These are phyloP conservation scores for Eumaeus atala DNA, from an alignment of 1,140 invertebrate genomes.

Conservation along the genomic window DNA sequence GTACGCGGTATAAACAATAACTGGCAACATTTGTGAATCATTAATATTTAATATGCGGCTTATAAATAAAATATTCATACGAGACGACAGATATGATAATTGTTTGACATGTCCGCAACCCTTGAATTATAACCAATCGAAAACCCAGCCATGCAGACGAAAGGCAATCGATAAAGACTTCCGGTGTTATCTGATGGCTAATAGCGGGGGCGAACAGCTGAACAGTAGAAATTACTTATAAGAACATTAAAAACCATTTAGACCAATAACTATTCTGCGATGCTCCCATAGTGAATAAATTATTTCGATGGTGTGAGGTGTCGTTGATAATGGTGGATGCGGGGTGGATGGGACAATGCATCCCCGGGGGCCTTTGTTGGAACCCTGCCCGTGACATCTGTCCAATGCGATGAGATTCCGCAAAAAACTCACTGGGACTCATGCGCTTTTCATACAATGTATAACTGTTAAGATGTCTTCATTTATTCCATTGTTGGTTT, in stretches of 20 bases:
- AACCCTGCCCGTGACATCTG: conserved; percentile 66
- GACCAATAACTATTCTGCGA: conserved; percentile 60
- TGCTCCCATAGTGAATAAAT: conserved; percentile 55
- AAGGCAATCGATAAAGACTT: conserved; percentile 43
- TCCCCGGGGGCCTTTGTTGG: conserved; percentile 62
- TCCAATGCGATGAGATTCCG: conserved; percentile 67
- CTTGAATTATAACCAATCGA: conserved; percentile 35
- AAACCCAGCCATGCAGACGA: conserved; percentile 35
- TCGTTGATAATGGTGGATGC: conserved; percentile 58
- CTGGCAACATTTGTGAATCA: background rate
- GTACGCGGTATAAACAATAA: too few relatives aligned
- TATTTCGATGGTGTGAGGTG: conserved; percentile 60
- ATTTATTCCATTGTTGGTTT: conserved; percentile 50
- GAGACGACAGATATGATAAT: conserved; percentile 17
- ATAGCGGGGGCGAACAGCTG: conserved; percentile 62
- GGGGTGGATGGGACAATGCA: conserved; percentile 55
- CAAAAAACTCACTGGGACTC: conserved; percentile 63
- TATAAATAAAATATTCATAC: background rate
- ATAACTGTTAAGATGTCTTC: conserved; percentile 27
- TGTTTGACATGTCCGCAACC: conserved; percentile 14
- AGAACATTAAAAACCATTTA: conserved; percentile 71
- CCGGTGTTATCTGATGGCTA: conserved; percentile 57
- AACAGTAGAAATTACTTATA: conserved; percentile 63
- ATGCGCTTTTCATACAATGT: conserved; percentile 2
- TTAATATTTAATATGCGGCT: conserved; percentile 3